Evolutionary conservation across 1,140 invertebrate species (phyloP).

Genomic region (Mactra quadrangularis): DNA sequence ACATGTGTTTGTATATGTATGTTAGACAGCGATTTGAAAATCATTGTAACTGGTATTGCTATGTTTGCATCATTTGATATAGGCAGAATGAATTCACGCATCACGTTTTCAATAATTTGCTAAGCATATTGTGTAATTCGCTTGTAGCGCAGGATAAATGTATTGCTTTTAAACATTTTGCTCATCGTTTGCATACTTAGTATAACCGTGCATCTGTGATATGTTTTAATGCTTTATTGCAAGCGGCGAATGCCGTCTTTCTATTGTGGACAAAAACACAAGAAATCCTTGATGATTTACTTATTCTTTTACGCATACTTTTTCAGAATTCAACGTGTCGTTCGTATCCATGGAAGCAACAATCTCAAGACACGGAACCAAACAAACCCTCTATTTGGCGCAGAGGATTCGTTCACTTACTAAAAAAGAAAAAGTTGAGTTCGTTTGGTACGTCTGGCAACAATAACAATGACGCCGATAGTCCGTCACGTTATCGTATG

Average conservation of each 20-base stretch:
- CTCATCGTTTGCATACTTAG: not conserved
- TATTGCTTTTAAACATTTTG: not conserved
- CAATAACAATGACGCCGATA: constrained; percentile 59
- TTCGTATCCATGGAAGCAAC: constrained; percentile 36
- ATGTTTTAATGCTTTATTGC: too few relatives aligned
- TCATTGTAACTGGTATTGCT: too few relatives aligned
- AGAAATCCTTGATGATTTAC: not conserved
- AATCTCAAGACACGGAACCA: constrained; percentile 32
- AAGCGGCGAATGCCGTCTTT: too few relatives aligned
- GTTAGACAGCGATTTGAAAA: too few relatives aligned
- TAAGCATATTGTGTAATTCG: not conserved
- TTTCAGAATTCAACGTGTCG: constrained; percentile 54
- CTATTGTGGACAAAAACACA: too few relatives aligned
- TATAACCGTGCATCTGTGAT: not conserved
- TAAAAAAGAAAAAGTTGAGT: constrained; percentile 58
- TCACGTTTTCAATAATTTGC: too few relatives aligned
- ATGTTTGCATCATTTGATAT: too few relatives aligned
- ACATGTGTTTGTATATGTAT: not conserved
- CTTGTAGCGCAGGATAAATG: not conserved
- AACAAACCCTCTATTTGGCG: constrained; percentile 48
- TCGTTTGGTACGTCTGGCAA: constrained; percentile 18
- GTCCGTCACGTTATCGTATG: constrained; percentile 44
- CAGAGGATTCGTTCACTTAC: constrained; percentile 59
- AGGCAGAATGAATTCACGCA: too few relatives aligned
- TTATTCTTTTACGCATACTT: not conserved